These are phyloP conservation scores for Reticulitermes speratus DNA, from an alignment of 1,140 invertebrate species.

Conservation along the genomic window DNA sequence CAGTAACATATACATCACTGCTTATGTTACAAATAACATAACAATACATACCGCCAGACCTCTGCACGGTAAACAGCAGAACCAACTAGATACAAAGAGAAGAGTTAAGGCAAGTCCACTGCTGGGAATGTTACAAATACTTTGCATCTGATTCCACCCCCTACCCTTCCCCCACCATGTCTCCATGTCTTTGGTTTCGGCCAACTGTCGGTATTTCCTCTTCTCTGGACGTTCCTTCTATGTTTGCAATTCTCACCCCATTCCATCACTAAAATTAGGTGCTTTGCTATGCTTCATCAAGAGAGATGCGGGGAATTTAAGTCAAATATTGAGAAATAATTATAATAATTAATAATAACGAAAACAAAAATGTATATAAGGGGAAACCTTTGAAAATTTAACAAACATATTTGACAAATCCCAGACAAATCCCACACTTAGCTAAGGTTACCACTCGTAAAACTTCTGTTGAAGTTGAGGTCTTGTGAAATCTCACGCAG, in stretches of 20 bases:
- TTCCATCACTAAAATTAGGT: neutral
- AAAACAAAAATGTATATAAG: no score
- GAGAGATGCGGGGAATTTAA: no score
- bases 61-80: neutral
- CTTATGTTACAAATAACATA: neutral
- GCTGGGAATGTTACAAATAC: conserved; percentile 1
- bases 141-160: neutral
- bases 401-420: no score
- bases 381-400: no score
- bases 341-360: no score
- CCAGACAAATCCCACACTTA: no score
- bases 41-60: neutral
- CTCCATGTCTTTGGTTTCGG: neutral
- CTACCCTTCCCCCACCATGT: neutral
- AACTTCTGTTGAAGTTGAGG: no score
- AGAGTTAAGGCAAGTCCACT: neutral
- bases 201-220: conserved; percentile 14
- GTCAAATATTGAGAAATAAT: no score
- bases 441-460: no score
- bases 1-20: neutral
- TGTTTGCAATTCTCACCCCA: neutral
- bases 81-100: neutral
- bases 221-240: neutral
- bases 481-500: no score
- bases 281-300: neutral